Evolutionary conservation across 2,113 vertebrate genomes (phyloP).

Genomic region (Eptatretus burgeri): DNA sequence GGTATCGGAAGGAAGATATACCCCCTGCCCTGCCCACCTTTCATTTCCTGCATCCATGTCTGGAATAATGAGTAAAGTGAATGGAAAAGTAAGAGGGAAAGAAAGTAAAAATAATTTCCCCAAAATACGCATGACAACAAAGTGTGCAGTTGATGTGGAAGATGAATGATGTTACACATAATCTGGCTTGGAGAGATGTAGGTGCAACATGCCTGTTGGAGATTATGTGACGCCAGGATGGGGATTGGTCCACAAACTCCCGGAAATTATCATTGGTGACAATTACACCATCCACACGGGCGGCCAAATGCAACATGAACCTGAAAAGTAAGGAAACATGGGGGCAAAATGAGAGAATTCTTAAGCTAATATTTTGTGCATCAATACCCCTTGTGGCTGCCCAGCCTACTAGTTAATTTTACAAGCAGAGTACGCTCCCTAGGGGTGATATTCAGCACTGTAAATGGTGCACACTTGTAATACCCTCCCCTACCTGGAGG

Average conservation of each 20-base stretch:
- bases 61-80: neutral
- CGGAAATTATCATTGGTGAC: constrained; percentile 56
- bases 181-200: neutral
- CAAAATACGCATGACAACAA: neutral
- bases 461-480: too few species aligned
- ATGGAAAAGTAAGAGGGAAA: constrained; percentile 11
- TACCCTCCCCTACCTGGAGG: too few species aligned
- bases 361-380: too few species aligned
- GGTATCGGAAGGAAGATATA: too few species aligned
- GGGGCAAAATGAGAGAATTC: too few species aligned
- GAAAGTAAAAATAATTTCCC: constrained; percentile 9
- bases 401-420: too few species aligned
- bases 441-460: too few species aligned
- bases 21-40: too few species aligned
- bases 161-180: neutral
- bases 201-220: constrained; percentile 27
- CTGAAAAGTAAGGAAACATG: constrained; percentile 14
- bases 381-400: too few species aligned
- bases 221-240: constrained; percentile 36
- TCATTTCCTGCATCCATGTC: neutral
- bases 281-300: constrained; percentile 35
- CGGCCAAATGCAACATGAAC: constrained; percentile 36
- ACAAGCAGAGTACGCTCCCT: too few species aligned
- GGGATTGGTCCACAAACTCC: constrained; percentile 36
- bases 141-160: neutral